A percentile compares a stretch with the other conserved stretches of the same genome.
These are phyloP conservation scores for Molanna angustata DNA, from an alignment of 2,888 invertebrate genomes.

Conservation along the genomic window DNA sequence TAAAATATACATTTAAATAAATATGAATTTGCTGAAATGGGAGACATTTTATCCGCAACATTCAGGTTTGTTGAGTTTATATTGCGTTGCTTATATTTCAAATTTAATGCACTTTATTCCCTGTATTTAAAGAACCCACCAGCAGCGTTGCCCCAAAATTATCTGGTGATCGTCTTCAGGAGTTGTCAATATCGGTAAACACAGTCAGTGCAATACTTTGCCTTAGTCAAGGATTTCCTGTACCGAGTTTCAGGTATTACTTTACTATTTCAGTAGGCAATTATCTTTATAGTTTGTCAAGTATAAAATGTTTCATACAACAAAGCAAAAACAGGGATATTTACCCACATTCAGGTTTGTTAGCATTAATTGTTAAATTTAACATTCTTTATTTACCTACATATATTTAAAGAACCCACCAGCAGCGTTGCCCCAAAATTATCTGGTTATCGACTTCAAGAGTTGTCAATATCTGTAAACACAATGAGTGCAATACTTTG, in stretches of 20 bases:
- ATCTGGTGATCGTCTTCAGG: conserved; percentile 57
- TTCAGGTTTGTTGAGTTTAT: conserved; percentile 11
- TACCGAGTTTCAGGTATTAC: conserved; percentile 70
- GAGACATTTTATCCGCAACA: conserved; percentile 2
- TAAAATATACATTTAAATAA: too few relatives aligned
- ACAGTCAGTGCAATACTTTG: conserved; percentile 60
- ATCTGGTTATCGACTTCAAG: conserved; percentile 57
- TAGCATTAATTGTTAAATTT: neutral
- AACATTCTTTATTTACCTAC: conserved; percentile 6
- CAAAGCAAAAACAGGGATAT: too few relatives aligned
- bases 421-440: conserved; percentile 65
- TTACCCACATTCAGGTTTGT: conserved; percentile 13
- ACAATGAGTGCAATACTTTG: conserved; percentile 60
- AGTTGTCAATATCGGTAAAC: conserved; percentile 42
- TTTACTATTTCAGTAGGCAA: too few relatives aligned
- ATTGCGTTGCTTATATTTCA: too few relatives aligned
- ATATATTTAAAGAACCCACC: conserved; percentile 59
- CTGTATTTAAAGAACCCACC: conserved; percentile 58
- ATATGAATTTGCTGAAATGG: too few relatives aligned
- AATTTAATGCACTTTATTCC: conserved; percentile 1
- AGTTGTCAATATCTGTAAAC: conserved; percentile 42
- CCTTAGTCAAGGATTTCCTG: conserved; percentile 72
- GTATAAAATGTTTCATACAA: neutral
- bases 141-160: conserved; percentile 65
- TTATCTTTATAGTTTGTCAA: neutral